Base-by-base conservation (phyloP, 2,113 vertebrate genomes). In the Anolis carolinensis region DNA sequence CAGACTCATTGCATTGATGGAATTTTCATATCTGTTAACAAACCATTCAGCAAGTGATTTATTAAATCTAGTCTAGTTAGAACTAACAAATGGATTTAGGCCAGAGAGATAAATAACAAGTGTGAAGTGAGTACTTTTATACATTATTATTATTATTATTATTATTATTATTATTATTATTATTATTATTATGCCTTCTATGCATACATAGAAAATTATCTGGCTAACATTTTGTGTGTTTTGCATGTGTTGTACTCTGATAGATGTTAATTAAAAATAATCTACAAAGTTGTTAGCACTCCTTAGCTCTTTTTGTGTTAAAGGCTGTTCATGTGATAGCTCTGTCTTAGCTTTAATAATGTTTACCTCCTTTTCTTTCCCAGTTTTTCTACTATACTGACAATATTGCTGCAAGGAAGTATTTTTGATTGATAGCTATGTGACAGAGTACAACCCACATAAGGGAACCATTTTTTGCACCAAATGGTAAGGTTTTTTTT, bases 301-400 rank as follows among this genome's bases (percentile, higher is more conserved):
- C 1, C 21, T 83, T 87, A 78, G 20, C 83, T 91, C 25, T 89
- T 87, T 91, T 82, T 88, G 44, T 86, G 88, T 67, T 87, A 62
- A 87, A 88, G 90, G 50, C 85, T 89, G 52, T 73, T 90, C 71
- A 86, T 88, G 75, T 80, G 92, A 90, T 89, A 52, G 80, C 84
- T 90, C 25, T 85, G 23, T 83, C 0, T 75, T 91, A 74, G 74
- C 79, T 34, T 86, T 50, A 88, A 83, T 67, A 55, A 78, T n/a
- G 77, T 62, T 72, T 0, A 1, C 23, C 0, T 59, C 65, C 68
- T 23, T 44, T 79, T 83, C 62, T 36, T 13, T 75, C 63, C 6
- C 0, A 74, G 3, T 79, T 85, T 73, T 89, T 85, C 76, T 89
- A 70, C 80, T 32, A 23, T 82, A 67, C 79, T 92, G 27, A 50